phyloP scores from a whole-genome alignment of 2,888 invertebrate species.

The Leucoma salicis region DNA sequence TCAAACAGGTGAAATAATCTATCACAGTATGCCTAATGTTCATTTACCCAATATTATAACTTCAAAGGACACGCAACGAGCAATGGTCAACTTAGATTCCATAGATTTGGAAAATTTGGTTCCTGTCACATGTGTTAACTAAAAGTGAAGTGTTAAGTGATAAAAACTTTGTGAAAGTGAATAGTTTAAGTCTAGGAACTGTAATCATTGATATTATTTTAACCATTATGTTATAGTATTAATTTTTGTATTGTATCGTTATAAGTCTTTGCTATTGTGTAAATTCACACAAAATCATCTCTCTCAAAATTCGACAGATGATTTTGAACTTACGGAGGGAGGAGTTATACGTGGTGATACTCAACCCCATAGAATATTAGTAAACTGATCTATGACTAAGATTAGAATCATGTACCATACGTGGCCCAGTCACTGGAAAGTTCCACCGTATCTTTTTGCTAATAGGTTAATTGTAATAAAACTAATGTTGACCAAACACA shows the following conservation, averaged over 20 bases:
- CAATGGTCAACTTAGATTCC: neutral
- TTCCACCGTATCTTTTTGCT: neutral
- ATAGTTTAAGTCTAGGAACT: neutral
- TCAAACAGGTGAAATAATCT: neutral
- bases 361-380: neutral
- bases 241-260: neutral
- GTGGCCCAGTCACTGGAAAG: neutral
- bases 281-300: neutral
- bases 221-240: neutral
- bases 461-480: no score
- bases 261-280: neutral
- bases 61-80: neutral
- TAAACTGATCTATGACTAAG: neutral
- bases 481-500: neutral
- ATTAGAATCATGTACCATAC: neutral
- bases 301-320: neutral
- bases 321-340: neutral
- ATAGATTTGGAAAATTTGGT: neutral
- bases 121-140: neutral
- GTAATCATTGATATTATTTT: neutral
- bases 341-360: neutral
- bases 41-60: neutral
- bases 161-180: neutral
- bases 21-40: neutral
- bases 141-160: neutral